Percentiles rank a stretch among this genome's conserved stretches.
Evolutionary conservation across 2,888 invertebrate genomes (phyloP).

Genomic region (Silvanus unidentatus): DNA sequence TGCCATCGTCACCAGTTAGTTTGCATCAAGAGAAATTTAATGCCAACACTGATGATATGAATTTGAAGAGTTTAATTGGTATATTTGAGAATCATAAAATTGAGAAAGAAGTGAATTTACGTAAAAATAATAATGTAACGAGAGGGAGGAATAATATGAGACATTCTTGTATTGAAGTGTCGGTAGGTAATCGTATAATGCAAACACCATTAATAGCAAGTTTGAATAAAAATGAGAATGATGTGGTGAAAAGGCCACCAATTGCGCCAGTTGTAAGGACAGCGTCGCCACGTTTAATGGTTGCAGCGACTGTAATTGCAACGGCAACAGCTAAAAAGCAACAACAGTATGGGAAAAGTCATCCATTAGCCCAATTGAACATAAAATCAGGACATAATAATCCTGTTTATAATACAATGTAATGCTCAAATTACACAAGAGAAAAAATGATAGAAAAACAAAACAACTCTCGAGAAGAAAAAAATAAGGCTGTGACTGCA

Average conservation of each 20-base stretch:
- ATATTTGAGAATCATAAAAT: constrained; percentile 59
- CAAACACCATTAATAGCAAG: constrained; percentile 34
- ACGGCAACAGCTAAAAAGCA: constrained; percentile 62
- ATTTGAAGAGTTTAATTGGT: constrained; percentile 69
- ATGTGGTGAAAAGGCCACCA: constrained; percentile 42
- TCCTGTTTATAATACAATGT: constrained; percentile 87
- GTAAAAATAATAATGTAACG: constrained; percentile 22
- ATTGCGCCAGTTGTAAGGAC: constrained; percentile 41
- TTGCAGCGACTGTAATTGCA: constrained; percentile 63
- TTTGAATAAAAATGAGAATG: constrained; percentile 31
- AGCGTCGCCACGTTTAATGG: constrained; percentile 48
- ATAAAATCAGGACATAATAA: constrained; percentile 72
- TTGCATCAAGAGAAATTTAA: constrained; percentile 45
- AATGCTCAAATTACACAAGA: constrained; percentile 44
- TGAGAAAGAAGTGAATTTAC: constrained; percentile 30
- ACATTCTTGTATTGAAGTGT: constrained; percentile 41
- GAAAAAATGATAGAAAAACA: constrained; percentile 52
- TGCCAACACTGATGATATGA: constrained; percentile 53
- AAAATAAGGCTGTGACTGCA: constrained; percentile 37
- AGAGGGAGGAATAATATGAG: constrained; percentile 24
- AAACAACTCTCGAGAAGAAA: constrained; percentile 57
- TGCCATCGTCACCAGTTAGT: constrained; percentile 61
- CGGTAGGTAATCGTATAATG: constrained; percentile 28
- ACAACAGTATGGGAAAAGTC: constrained; percentile 86
- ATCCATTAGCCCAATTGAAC: constrained; percentile 83